Evolutionary conservation across 2,797 vertebrate genomes (phyloP), one percentile per base, ranked within the genome.

Genomic region (Tapera naevia): DNA sequence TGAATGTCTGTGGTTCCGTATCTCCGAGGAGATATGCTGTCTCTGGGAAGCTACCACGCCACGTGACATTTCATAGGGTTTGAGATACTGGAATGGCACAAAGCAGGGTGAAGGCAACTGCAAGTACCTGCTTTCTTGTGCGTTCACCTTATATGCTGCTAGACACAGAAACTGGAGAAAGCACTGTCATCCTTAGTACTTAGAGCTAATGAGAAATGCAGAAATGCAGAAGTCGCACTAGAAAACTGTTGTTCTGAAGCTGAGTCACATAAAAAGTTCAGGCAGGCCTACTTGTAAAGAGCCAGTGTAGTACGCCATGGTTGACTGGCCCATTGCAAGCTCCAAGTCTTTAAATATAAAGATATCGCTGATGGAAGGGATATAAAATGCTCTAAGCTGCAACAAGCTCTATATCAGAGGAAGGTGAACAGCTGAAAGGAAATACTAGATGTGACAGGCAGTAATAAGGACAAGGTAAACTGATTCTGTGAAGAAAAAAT

Each of bases 371-470:
- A 41, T 69, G 46, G 43, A 70, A 88, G 74, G 33, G 41, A 14
- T 86, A 51, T 39, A 72, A 58, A 45, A 32, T 54, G 39, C 39
- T 92, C 66, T 54, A 41, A 76, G 39, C 66, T 93, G 67, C 50
- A 70, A 30, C 28, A 60, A 90, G 35, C 35, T 89, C 56, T 76
- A 16, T 45, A 10, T 73, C 71, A 46, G 33, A 30, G 81, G 62
- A 72, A 91, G 85, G 89, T 56, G 80, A 92, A 66, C 43, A 65
- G 61, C 35, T 50, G 69, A 76, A 80, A 85, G 45, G 76, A 79
- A 84, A 33, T 16, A 46, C 22, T 62, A 35, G 27, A 54, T 71
- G 23, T 67, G 65, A 53, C 37, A n/a, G 46, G 43, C 67, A 83
- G 74, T 45, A 79, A 66, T 45, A 70, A 72, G 39, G 69, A 80